Evolutionary conservation across 53 echinoderm and acorn worm genomes (phyloP), one percentile per base, ranked within the genome.

Genomic region (Actinopyga echinites): DNA sequence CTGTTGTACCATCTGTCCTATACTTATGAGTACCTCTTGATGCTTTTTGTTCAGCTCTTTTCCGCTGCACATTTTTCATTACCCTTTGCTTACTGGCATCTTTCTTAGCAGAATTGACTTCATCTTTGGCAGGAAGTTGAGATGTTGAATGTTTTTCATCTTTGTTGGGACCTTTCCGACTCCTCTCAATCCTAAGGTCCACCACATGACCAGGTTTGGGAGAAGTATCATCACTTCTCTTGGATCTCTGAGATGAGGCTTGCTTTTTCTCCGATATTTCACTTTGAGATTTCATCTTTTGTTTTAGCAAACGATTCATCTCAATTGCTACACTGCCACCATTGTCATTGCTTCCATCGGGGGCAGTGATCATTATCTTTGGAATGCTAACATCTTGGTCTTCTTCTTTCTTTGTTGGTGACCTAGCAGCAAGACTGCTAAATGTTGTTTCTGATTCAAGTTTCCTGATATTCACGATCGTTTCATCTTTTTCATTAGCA

Each of bases 181-280:
- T 25, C 4, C 19, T 25, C 21, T 75, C 54, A 30, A 71, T 83
- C 71, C 90, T 82, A 57, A 90, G 33, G 56, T 90, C 90, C 24
- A 90, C 79, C 23, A 86, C 86, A 65, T 86, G 83, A 8, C 90
- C 90, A 34, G 90, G 90, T 74, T 90, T 90, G 35, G 81, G 75
- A 22, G 49, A 22, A 43, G 79, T 40, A 13, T 86, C 49, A 49
- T 15, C 49, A 49, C 17, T 49, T 49, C 49, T 49, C 49, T 49
- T 49, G 38, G 13, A 55, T 79, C 43, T 86, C 49, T 30, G 15
- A 6, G 37, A 61, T 28, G 54, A 75, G 45, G 52, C 57, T 86
- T 54, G 67, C 64, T 44, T 86, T 79, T 33, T 40, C 55, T 56
- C 40, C 8, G 22, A 21, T 5, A 62, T 62, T 1, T 30, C 30